Base-by-base conservation (phyloP, 2,797 vertebrate genomes). In the Natrix natrix region DNA sequence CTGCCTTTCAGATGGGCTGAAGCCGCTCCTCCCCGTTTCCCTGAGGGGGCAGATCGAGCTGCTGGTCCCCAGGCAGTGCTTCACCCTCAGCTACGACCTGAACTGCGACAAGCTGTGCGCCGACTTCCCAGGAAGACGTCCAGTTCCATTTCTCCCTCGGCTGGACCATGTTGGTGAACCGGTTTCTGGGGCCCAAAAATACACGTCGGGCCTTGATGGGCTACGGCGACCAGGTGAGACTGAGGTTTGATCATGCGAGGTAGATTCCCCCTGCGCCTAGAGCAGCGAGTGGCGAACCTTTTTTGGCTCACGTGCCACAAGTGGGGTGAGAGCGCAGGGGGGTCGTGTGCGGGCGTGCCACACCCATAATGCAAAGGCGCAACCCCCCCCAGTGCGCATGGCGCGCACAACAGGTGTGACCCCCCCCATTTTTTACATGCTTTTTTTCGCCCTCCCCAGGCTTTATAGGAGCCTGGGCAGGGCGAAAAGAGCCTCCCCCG, bases 91-190 rank as follows among this genome's bases (percentile, higher is more conserved):
- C 96, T 99, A 99, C 0, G 99, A 99, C 97, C 98, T 99, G 92
- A 99, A 99, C 97, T 99, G 99, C 94, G 99, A 99, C 97, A 99
- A 98, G 96, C 98, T 99, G 0, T 99, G 99, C 95, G 98, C 98
- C 0, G 99, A 99, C 97, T 99, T 99, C 94, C n/a, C 99, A 99
- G 97, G 99, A 99, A 96, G 99, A 99, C 96, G 97, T 99, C 14
- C 96, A 99, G 95, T 99, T 99, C 96, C 99, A 99, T 95, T 99
- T 99, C 96, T 99, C 99, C 1, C 97, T 99, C 12, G 99, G 99
- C 2, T 99, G 99, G 99, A 99, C 99, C 0, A 99, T 99, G 99
- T 97, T 99, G 57, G 99, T 99, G 94, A 99, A 99, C 95, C 98
- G 99, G 93, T 99, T 99, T 97, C 97, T 99, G 90, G 99, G 99